Conservation (phyloP, 2,797 vertebrate species). For the Bryconaethiops microstoma region DNA sequence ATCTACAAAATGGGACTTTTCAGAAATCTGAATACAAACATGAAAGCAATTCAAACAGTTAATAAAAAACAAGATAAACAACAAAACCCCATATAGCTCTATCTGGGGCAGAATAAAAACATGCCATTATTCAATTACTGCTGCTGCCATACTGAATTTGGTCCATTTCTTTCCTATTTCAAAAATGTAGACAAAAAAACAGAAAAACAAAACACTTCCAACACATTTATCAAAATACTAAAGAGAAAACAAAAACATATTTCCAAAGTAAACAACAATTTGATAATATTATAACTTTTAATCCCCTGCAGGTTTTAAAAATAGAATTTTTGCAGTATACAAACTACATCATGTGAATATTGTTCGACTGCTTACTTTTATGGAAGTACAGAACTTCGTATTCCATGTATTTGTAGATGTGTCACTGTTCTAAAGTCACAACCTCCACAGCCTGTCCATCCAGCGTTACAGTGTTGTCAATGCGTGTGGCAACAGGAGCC, state of each 20-base stretch:
- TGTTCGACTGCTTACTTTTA: conserved; percentile 53
- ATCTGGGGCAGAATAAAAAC: background rate
- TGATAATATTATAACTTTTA: conserved; percentile 60
- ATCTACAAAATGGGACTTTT: background rate
- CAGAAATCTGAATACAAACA: background rate
- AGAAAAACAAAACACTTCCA: conserved; percentile 23
- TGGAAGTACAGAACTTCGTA: conserved; percentile 59
- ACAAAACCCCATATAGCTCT: background rate
- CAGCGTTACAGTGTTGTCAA: conserved; percentile 93
- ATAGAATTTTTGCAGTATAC: conserved; percentile 73
- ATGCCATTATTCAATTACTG: conserved; percentile 14
- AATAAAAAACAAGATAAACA: background rate
- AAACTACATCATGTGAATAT: conserved; percentile 62
- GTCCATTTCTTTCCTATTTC: conserved; percentile 66
- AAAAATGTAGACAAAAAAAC: conserved; percentile 56
- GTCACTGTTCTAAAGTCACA: conserved; percentile 95
- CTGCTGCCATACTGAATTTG: conserved; percentile 56
- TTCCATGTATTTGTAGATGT: conserved; percentile 46
- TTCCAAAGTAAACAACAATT: conserved; percentile 76
- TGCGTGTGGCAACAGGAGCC: conserved; percentile 92
- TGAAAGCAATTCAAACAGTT: background rate
- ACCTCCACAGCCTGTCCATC: conserved; percentile 97
- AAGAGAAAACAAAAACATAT: conserved; percentile 63
- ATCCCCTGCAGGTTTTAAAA: conserved; percentile 73
- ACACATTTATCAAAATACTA: conserved; percentile 53